phyloP scores from a whole-genome alignment of 2,113 vertebrate genomes.

The Oostethus manadensis region DNA sequence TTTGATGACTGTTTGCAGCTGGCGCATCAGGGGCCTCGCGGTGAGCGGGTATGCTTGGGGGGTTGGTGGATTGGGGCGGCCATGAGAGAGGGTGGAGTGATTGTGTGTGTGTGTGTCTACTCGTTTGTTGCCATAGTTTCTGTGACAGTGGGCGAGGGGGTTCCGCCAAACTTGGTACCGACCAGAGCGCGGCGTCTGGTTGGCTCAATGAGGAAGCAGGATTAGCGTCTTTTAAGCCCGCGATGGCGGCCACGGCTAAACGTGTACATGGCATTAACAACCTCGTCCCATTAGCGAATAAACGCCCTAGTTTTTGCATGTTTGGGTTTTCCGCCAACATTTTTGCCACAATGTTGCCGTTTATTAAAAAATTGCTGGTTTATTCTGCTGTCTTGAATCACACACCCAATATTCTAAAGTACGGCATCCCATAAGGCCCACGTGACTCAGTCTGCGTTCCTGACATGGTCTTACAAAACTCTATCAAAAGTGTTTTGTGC shows the following conservation, averaged over 20 bases:
- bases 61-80: too few relatives aligned
- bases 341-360: too few relatives aligned
- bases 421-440: too few relatives aligned
- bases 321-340: too few relatives aligned
- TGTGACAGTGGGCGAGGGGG: conserved; percentile 35
- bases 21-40: conserved; percentile 60
- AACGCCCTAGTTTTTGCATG: too few relatives aligned
- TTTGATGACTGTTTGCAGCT: conserved; percentile 74
- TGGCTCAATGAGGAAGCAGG: conserved; percentile 7
- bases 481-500: too few relatives aligned
- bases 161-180: conserved; percentile 37
- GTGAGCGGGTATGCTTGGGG: conserved; percentile 40
- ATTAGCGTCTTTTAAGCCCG: conserved; percentile 3
- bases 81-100: conserved; percentile 22
- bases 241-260: neutral
- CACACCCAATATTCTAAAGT: too few relatives aligned
- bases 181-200: conserved; percentile 9
- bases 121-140: conserved; percentile 66
- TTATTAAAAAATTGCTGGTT: too few relatives aligned
- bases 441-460: too few relatives aligned
- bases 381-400: too few relatives aligned
- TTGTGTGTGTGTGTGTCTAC: conserved; percentile 17
- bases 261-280: neutral
- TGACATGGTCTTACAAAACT: too few relatives aligned
- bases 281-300: neutral